These are phyloP conservation scores for Loripinus fragilis DNA, from an alignment of 2,888 invertebrate species.

Conservation along the genomic window DNA sequence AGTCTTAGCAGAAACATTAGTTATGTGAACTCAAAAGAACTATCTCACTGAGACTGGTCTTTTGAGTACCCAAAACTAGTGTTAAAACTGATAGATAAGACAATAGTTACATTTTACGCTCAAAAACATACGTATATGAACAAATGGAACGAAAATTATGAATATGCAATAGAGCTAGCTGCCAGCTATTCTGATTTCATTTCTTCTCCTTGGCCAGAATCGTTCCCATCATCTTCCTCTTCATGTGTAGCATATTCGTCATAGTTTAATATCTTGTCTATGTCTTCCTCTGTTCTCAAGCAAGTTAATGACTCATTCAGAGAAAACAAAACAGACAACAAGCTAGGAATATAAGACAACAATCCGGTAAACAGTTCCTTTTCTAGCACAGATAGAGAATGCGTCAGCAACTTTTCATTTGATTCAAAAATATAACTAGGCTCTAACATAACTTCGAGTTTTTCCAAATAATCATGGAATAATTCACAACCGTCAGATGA, in stretches of 20 bases:
- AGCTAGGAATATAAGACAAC: constrained; percentile 55
- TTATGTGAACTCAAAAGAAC: too few relatives aligned
- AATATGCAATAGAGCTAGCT: too few relatives aligned
- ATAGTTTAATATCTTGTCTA: background rate
- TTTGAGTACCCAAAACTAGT: too few relatives aligned
- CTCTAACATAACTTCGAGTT: constrained; percentile 63
- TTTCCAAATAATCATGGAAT: constrained; percentile 48
- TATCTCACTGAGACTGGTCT: too few relatives aligned
- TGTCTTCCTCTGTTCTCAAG: background rate
- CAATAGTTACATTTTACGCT: too few relatives aligned
- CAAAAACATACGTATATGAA: too few relatives aligned
- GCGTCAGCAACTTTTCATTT: constrained; percentile 44
- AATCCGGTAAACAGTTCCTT: constrained; percentile 52
- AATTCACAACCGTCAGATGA: constrained; percentile 45
- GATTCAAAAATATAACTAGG: constrained; percentile 54
- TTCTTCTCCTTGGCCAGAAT: background rate
- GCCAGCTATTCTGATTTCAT: background rate
- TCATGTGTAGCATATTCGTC: background rate
- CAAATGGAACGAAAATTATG: too few relatives aligned
- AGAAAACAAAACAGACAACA: constrained; percentile 40
- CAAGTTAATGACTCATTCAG: constrained; percentile 1
- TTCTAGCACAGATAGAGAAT: constrained; percentile 38
- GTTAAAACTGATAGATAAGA: too few relatives aligned
- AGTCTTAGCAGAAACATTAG: too few relatives aligned
- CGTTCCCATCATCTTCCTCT: background rate